These are phyloP conservation scores for Elysia crispata DNA, from an alignment of 2,888 invertebrate species.

Conservation along the genomic window DNA sequence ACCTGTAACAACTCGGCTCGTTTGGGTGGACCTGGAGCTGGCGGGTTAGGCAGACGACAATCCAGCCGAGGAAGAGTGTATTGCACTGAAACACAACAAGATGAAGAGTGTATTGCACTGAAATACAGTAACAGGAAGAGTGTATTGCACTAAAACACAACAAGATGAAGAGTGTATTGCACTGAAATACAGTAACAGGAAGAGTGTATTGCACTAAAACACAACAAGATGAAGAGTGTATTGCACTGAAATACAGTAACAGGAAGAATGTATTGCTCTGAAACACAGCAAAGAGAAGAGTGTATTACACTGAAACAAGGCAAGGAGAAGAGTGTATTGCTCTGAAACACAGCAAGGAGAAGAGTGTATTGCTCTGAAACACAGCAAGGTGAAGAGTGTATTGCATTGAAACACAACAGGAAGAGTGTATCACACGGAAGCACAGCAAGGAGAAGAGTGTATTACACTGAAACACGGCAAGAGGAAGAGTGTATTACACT, in stretches of 20 bases:
- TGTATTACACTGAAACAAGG: too few relatives aligned
- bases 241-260: too few relatives aligned
- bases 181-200: not conserved
- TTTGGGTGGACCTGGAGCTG: constrained; percentile 72
- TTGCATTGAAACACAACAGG: too few relatives aligned
- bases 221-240: not conserved
- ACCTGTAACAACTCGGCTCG: constrained; percentile 75
- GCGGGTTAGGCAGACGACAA: constrained; percentile 69
- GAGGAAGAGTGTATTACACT: too few relatives aligned
- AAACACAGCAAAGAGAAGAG: not conserved
- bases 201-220: not conserved
- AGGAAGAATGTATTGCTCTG: not conserved
- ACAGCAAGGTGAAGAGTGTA: too few relatives aligned
- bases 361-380: too few relatives aligned
- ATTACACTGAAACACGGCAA: too few relatives aligned
- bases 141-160: not conserved
- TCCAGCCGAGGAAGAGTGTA: not conserved
- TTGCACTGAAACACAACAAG: not conserved
- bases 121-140: not conserved
- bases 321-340: too few relatives aligned
- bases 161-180: not conserved
- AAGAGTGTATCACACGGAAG: too few relatives aligned
- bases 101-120: too few relatives aligned
- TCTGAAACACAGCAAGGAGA: too few relatives aligned
- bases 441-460: too few relatives aligned